Conservation (phyloP, 2,797 vertebrate genomes). For the Loris lydekkerianus region DNA sequence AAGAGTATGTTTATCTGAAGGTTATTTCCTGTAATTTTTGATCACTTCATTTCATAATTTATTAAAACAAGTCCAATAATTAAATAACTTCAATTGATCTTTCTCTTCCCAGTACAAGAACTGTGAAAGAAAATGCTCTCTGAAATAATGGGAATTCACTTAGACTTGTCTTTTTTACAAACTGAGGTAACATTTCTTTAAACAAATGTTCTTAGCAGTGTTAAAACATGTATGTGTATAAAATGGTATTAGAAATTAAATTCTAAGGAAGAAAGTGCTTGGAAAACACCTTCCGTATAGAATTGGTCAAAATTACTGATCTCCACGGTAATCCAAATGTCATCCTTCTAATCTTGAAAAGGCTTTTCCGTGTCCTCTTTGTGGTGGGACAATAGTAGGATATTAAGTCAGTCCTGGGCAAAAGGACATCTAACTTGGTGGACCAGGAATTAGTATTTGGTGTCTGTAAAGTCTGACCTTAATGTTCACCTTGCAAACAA, state of each 20-base stretch:
- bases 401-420: neutral
- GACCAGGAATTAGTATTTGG: neutral
- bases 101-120: conserved; percentile 34
- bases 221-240: conserved; percentile 15
- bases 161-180: conserved; percentile 21
- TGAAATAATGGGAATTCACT: neutral
- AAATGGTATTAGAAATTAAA: neutral
- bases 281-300: neutral
- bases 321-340: neutral
- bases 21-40: neutral
- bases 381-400: neutral
- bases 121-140: neutral
- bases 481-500: conserved; percentile 40
- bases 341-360: neutral
- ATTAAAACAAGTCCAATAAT: conserved; percentile 20
- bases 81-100: conserved; percentile 2
- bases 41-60: neutral
- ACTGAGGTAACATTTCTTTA: conserved; percentile 16
- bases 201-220: neutral
- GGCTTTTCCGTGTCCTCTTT: neutral
- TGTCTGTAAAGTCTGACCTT: neutral
- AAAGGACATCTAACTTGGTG: neutral
- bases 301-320: neutral
- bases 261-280: neutral
- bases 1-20: neutral